Percentiles rank a stretch among this genome's conserved stretches.
Evolutionary conservation across 2,113 vertebrate genomes (phyloP).

Genomic region (Cercocebus atys): DNA sequence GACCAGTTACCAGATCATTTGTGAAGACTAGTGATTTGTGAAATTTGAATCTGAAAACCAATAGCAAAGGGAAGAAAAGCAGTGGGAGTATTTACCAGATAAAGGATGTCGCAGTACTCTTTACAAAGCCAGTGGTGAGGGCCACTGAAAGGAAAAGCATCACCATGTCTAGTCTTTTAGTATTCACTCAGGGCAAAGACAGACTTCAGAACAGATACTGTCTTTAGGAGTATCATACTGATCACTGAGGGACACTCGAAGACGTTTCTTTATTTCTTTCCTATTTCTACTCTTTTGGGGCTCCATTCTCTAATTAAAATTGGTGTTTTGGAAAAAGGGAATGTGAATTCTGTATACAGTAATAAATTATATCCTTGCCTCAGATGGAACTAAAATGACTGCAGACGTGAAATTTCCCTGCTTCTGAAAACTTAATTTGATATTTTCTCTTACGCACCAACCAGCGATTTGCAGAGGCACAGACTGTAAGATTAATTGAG

Average conservation of each 20-base stretch:
- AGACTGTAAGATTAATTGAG: conserved; percentile 78
- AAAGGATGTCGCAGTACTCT: background rate
- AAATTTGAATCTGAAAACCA: conserved; percentile 52
- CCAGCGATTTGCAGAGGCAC: conserved; percentile 70
- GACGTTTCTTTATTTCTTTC: background rate
- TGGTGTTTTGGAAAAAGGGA: conserved; percentile 77
- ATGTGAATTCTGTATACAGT: conserved; percentile 70
- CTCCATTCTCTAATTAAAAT: conserved; percentile 75
- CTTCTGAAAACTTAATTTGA: conserved; percentile 79
- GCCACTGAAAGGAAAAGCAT: background rate
- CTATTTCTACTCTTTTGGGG: conserved; percentile 55
- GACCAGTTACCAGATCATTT: conserved; percentile 53
- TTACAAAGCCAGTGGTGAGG: background rate
- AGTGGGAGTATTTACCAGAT: background rate
- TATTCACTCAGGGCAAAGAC: background rate
- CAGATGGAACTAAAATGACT: conserved; percentile 79
- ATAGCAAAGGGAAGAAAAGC: background rate
- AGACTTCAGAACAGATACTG: background rate
- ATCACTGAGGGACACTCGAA: background rate
- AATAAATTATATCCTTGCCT: conserved; percentile 64
- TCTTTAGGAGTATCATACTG: background rate
- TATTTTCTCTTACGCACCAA: conserved; percentile 80
- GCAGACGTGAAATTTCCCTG: conserved; percentile 76
- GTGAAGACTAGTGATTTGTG: conserved; percentile 38
- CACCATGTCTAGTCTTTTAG: background rate